Conservation (phyloP, 2,888 invertebrate genomes). For the Brachyptera risi region DNA sequence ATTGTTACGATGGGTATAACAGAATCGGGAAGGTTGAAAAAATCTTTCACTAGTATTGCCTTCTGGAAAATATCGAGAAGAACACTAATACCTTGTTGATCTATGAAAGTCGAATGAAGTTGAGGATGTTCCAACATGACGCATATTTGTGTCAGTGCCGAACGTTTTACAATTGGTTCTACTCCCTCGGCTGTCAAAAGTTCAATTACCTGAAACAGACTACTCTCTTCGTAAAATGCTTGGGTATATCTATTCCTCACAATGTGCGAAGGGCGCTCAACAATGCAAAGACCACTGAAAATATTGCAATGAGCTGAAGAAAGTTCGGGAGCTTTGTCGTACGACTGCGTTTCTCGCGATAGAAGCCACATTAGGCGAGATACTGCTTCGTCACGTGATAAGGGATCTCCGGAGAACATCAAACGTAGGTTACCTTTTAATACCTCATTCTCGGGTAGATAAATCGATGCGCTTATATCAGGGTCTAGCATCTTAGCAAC, state of each 20-base stretch:
- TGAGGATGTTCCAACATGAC: conserved; percentile 61
- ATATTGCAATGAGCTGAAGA: conserved; percentile 43
- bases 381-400: conserved; percentile 49
- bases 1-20: conserved; percentile 49
- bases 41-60: conserved; percentile 47
- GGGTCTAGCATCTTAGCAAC: conserved; percentile 60
- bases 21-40: conserved; percentile 51
- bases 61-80: conserved; percentile 48
- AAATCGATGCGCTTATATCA: conserved; percentile 57
- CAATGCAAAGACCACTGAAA: conserved; percentile 24
- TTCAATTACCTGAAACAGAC: conserved; percentile 47
- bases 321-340: conserved; percentile 47
- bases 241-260: conserved; percentile 40
- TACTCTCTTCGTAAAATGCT: conserved; percentile 48
- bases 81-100: conserved; percentile 53
- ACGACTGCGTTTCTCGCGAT: conserved; percentile 46
- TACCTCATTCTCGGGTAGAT: conserved; percentile 52
- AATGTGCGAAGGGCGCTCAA: conserved; percentile 39
- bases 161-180: conserved; percentile 63
- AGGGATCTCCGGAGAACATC: conserved; percentile 45
- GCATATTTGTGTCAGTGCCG: conserved; percentile 62
- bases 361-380: conserved; percentile 51
- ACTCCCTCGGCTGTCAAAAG: conserved; percentile 45
- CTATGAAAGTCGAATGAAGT: conserved; percentile 57
- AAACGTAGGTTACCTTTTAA: conserved; percentile 50